A percentile compares a stretch with the other conserved stretches of the same genome.
These are phyloP conservation scores for Lasius fuliginosus DNA, from an alignment of 2,888 invertebrate species.

Conservation along the genomic window DNA sequence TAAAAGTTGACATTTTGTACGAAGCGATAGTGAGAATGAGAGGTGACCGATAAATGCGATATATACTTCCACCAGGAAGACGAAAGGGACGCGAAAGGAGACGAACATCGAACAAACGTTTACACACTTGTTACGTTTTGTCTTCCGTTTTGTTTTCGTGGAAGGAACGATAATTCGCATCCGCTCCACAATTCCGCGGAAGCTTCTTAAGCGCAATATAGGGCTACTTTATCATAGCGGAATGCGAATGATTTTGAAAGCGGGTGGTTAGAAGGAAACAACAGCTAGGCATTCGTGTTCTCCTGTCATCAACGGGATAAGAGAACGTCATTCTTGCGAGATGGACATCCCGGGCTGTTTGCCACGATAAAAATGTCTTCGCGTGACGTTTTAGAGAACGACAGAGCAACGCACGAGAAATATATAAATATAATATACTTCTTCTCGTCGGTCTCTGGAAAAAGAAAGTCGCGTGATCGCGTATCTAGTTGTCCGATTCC, in stretches of 20 bases:
- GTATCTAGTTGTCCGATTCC: slow-evolving; percentile 31
- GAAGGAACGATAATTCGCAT: background rate
- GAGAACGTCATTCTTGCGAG: slow-evolving; percentile 23
- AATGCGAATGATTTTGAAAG: slow-evolving; percentile 15
- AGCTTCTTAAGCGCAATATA: background rate
- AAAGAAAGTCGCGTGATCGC: slow-evolving; percentile 3
- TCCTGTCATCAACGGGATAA: slow-evolving; percentile 15
- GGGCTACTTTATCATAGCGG: slow-evolving; percentile 18
- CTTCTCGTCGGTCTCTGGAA: background rate
- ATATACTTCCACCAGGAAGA: background rate
- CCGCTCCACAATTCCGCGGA: background rate
- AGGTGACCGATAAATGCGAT: background rate
- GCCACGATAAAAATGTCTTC: slow-evolving; percentile 22
- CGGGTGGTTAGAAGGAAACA: background rate
- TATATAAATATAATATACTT: slow-evolving; percentile 15
- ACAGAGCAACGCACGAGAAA: background rate
- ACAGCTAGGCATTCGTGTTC: background rate
- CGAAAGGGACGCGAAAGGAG: background rate
- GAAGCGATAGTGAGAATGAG: background rate
- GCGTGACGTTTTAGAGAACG: slow-evolving; percentile 31
- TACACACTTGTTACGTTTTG: slow-evolving; percentile 4
- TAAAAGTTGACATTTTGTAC: background rate
- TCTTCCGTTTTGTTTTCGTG: background rate
- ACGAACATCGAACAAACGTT: slow-evolving; percentile 3
- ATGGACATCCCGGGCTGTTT: background rate